phyloP scores from a whole-genome alignment of 2,888 invertebrate genomes.

The Eumerus sabulonum region DNA sequence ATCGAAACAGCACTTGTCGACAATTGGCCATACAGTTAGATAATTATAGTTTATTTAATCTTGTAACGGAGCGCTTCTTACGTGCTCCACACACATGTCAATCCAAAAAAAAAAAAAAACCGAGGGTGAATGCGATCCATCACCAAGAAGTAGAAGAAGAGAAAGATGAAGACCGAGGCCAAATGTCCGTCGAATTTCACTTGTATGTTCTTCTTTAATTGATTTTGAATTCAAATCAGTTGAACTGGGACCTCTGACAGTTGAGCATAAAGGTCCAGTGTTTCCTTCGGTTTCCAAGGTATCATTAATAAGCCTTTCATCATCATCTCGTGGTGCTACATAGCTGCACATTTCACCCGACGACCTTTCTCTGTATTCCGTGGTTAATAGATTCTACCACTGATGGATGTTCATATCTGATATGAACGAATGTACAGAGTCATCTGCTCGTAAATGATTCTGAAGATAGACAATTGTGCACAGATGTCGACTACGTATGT shows the following conservation, averaged over 20 bases:
- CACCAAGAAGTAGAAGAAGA: slow-evolving; percentile 9
- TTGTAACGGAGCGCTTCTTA: slow-evolving; percentile 60
- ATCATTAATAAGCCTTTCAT: slow-evolving; percentile 61
- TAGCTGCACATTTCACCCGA: slow-evolving; percentile 65
- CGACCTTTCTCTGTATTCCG: slow-evolving; percentile 43
- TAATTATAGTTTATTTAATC: slow-evolving; percentile 63
- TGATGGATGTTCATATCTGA: slow-evolving; percentile 28
- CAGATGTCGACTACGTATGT: too few relatives aligned
- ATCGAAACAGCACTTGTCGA: slow-evolving; percentile 62
- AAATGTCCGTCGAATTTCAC: too few relatives aligned
- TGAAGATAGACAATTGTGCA: too few relatives aligned
- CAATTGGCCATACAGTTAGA: slow-evolving; percentile 65
- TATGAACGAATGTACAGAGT: neutral
- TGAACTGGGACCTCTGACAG: slow-evolving; percentile 70
- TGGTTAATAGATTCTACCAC: neutral
- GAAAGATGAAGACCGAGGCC: neutral
- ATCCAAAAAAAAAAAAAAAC: too few relatives aligned
- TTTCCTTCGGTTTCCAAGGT: slow-evolving; percentile 52
- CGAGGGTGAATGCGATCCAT: neutral
- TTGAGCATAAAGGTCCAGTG: slow-evolving; percentile 63
- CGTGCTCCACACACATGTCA: slow-evolving; percentile 27
- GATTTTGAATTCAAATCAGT: slow-evolving; percentile 70
- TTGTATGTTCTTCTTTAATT: slow-evolving; percentile 64
- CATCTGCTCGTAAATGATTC: too few relatives aligned
- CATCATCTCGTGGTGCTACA: slow-evolving; percentile 51